Evolutionary conservation across 2,797 vertebrate species (phyloP).

Genomic region (Melanotaenia parkinsoni): DNA sequence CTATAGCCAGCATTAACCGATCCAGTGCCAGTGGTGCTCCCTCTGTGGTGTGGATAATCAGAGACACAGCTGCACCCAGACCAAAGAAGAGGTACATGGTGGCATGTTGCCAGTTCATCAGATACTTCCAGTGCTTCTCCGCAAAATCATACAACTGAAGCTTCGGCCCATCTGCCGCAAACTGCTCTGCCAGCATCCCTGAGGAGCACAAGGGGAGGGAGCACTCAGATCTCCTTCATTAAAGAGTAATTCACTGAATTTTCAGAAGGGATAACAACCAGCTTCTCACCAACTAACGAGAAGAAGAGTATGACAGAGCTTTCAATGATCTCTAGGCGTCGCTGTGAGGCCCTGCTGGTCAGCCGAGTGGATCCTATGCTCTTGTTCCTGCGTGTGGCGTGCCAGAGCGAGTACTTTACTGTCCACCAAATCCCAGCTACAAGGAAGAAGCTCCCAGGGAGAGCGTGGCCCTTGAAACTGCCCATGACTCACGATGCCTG

Average conservation of each 20-base stretch:
- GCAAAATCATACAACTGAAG: slow-evolving; percentile 86
- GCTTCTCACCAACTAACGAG: slow-evolving; percentile 87
- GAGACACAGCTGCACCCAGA: slow-evolving; percentile 83
- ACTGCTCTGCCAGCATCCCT: slow-evolving; percentile 94
- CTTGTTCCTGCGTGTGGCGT: slow-evolving; percentile 88
- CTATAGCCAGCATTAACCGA: slow-evolving; percentile 88
- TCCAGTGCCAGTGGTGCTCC: slow-evolving; percentile 85
- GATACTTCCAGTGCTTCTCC: slow-evolving; percentile 86
- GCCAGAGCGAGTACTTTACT: slow-evolving; percentile 87
- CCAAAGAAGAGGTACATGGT: slow-evolving; percentile 96
- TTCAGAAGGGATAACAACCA: not conserved
- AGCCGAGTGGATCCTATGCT: slow-evolving; percentile 82
- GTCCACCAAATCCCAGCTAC: slow-evolving; percentile 92
- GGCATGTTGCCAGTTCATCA: slow-evolving; percentile 94
- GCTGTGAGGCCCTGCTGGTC: slow-evolving; percentile 86
- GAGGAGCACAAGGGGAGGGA: slow-evolving; percentile 13
- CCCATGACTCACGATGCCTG: slow-evolving; percentile 80
- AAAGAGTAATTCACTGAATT: not conserved
- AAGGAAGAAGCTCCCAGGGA: slow-evolving; percentile 91
- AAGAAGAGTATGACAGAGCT: slow-evolving; percentile 83
- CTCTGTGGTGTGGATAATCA: slow-evolving; percentile 85
- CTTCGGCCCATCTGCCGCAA: slow-evolving; percentile 85
- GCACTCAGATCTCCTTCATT: slow-evolving; percentile 4
- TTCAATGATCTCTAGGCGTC: slow-evolving; percentile 89
- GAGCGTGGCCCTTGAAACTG: slow-evolving; percentile 91